Base-by-base conservation (phyloP, 2,888 invertebrate genomes). In the Boloria euphrosyne region DNA sequence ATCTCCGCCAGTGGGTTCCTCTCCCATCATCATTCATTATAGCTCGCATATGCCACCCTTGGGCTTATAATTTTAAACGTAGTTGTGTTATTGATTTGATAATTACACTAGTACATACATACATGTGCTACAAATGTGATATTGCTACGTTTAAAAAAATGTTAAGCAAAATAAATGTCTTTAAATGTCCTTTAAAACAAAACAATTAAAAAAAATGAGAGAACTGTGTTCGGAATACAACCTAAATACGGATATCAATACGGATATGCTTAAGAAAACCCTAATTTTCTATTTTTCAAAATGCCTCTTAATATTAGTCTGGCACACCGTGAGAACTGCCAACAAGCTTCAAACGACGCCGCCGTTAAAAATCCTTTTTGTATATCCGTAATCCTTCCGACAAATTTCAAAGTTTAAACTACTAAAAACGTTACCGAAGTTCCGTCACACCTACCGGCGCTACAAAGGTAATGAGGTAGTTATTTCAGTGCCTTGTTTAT, bases 401-500 rank as follows among this genome's bases (percentile, higher is more conserved):
- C 76, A 80, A 78, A 76, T 70, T 73, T 76, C 67, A 74, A 79
- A 82, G 78, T 79, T 80, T 76, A 77, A 67, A 81, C 79, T 78
- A 79, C 82, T 83, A 82, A 82, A 84, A 85, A 84, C 75, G 77
- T 76, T 78, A 79, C 80, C 79, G 74, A 80, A 83, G 81, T 82
- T 80, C 80, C 80, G 82, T 78, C 84, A 76, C 85, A 81, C 82
- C 84, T 83, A 84, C 86, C 89, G 89, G 87, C 86, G 82, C 82
- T 85, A 91, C 91, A 92, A 91, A 92, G 92, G 90, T 91, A 89
- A 89, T 89, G 83, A 87, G 83, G 73, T 81, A 86, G 91, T 89
- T 92, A 92, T 92, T 92, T 91, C 89, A 89, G 92, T 87, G 83
- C 83, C 77, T 81, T 92, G 92, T 92, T 92, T 92, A 91, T 92